A percentile compares a stretch with the other conserved stretches of the same genome.
Conservation (phyloP, 2,888 invertebrate species). For the Leptarthrus brevirostris region DNA sequence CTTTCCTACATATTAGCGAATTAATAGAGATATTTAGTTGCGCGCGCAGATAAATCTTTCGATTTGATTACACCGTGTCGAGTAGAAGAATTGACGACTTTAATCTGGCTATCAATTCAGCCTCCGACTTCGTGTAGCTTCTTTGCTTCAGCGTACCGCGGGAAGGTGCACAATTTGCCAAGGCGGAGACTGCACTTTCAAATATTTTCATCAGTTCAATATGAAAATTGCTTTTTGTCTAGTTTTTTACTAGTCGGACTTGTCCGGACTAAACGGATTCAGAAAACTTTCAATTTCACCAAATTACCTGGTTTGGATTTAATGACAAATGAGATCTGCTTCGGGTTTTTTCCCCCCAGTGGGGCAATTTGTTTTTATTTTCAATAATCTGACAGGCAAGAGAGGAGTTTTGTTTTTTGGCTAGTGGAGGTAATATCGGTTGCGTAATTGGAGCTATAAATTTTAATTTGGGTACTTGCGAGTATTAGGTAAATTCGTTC, state of each 20-base stretch:
- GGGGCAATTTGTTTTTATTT: no score
- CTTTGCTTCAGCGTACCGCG: background rate
- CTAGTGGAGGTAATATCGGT: no score
- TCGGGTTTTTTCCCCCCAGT: background rate
- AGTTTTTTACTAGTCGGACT: background rate
- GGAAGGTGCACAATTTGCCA: background rate
- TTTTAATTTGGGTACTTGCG: no score
- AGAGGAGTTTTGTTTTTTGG: no score
- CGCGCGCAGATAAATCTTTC: constrained; percentile 32
- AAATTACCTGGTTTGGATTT: constrained; percentile 1
- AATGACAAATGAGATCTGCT: constrained; percentile 33
- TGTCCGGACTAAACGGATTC: background rate
- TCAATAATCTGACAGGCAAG: no score
- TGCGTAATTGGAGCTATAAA: no score
- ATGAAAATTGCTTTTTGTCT: constrained; percentile 20
- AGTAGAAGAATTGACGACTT: background rate
- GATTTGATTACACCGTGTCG: constrained; percentile 1
- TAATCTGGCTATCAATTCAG: constrained; percentile 19
- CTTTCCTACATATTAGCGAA: constrained; percentile 16
- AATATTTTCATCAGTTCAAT: constrained; percentile 35
- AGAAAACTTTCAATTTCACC: constrained; percentile 41
- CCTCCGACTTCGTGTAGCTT: background rate
- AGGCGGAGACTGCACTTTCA: constrained; percentile 11
- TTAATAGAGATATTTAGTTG: constrained; percentile 37
- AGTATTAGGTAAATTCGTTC: no score